Evolutionary conservation across 2,888 invertebrate genomes (phyloP).

Genomic region (Linyphia triangularis): DNA sequence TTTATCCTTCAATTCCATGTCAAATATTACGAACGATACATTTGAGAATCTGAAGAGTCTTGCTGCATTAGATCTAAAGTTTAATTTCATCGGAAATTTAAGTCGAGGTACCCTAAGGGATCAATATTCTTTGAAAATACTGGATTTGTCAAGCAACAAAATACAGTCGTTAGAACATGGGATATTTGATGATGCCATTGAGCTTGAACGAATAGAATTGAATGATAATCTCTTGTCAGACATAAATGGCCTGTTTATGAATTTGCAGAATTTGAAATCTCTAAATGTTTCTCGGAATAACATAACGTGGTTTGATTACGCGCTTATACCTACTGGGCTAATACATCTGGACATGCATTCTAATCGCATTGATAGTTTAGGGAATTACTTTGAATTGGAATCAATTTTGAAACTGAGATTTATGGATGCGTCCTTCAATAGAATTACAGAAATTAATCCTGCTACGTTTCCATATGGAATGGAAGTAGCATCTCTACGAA

Average conservation of each 20-base stretch:
- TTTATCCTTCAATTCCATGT: slow-evolving; percentile 93
- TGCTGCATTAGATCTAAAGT: slow-evolving; percentile 92
- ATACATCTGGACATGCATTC: slow-evolving; percentile 95
- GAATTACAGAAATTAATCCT: slow-evolving; percentile 88
- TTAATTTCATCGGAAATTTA: slow-evolving; percentile 91
- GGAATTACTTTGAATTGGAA: slow-evolving; percentile 91
- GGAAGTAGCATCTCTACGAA: slow-evolving; percentile 92
- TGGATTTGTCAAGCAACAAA: slow-evolving; percentile 92
- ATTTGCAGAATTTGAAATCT: slow-evolving; percentile 91
- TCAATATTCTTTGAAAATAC: slow-evolving; percentile 85
- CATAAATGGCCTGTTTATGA: slow-evolving; percentile 90
- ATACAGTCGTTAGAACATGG: slow-evolving; percentile 88
- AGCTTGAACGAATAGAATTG: slow-evolving; percentile 91
- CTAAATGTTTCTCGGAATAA: slow-evolving; percentile 94
- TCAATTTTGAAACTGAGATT: slow-evolving; percentile 89
- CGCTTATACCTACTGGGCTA: slow-evolving; percentile 88
- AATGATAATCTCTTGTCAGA: slow-evolving; percentile 91
- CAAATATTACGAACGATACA: slow-evolving; percentile 88
- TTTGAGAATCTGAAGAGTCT: slow-evolving; percentile 92
- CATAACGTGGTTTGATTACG: slow-evolving; percentile 92
- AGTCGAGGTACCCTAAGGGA: slow-evolving; percentile 89
- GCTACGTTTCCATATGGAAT: slow-evolving; percentile 90
- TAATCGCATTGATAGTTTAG: slow-evolving; percentile 89
- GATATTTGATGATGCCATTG: slow-evolving; percentile 86
- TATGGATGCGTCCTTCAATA: slow-evolving; percentile 93